A percentile compares a stretch with the other conserved stretches of the same genome.
phyloP scores from a whole-genome alignment of 2,888 invertebrate genomes.

The Acronicta psi region DNA sequence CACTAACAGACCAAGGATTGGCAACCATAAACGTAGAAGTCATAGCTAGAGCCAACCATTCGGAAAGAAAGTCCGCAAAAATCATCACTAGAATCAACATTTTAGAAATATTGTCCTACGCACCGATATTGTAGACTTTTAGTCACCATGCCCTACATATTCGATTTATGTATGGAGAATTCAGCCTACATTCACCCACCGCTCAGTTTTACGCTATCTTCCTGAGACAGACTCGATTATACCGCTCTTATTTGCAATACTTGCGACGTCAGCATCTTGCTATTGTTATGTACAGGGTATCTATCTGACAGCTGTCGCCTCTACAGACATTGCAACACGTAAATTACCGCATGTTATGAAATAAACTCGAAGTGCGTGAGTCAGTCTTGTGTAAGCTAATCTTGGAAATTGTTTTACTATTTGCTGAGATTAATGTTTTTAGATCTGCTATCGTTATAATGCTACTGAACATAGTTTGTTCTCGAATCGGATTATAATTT shows the following conservation, averaged over 20 bases:
- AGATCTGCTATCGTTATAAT: conserved; percentile 10
- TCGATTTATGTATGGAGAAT: conserved; percentile 37
- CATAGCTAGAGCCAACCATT: too few species aligned
- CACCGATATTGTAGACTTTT: conserved; percentile 27
- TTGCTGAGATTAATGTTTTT: conserved; percentile 8
- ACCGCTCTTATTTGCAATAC: conserved; percentile 34
- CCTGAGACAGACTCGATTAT: conserved; percentile 22
- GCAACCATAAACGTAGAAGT: too few species aligned
- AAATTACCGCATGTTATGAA: conserved; percentile 45
- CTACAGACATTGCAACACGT: conserved; percentile 30
- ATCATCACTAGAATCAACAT: too few species aligned
- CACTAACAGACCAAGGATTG: too few species aligned
- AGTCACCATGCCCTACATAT: conserved; percentile 20
- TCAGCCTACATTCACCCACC: conserved; percentile 43
- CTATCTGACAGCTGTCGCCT: conserved; percentile 30
- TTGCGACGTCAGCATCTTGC: conserved; percentile 37
- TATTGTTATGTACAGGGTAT: conserved; percentile 26
- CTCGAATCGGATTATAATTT: too few species aligned
- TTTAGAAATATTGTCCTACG: conserved; percentile 17
- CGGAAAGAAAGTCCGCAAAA: too few species aligned
- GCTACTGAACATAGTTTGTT: conserved; percentile 1
- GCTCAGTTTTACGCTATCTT: conserved; percentile 37
- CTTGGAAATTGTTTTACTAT: conserved; percentile 20
- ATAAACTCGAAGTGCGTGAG: conserved; percentile 35
- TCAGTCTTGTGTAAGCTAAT: conserved; percentile 33